These are phyloP conservation scores for Anastrepha obliqua DNA, from an alignment of 1,140 invertebrate genomes.

Conservation along the genomic window DNA sequence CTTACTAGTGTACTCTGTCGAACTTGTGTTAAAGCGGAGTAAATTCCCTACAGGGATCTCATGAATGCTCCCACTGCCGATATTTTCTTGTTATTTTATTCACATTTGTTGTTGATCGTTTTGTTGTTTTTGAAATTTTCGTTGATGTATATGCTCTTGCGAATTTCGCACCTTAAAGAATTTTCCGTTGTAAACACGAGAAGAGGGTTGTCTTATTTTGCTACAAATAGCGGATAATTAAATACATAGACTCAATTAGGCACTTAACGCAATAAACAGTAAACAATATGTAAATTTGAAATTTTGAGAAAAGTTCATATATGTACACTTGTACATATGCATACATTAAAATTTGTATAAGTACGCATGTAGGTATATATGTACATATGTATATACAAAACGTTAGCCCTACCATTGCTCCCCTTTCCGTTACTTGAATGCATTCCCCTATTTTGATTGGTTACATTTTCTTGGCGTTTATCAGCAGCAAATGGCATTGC, in stretches of 20 bases:
- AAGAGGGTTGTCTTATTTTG: background rate
- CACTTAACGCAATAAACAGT: constrained; percentile 24
- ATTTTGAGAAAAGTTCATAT: constrained; percentile 8
- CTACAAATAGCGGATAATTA: background rate
- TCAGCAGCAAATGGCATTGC: background rate
- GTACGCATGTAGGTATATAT: too few relatives aligned
- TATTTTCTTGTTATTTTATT: constrained; percentile 20
- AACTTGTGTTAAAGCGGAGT: too few relatives aligned
- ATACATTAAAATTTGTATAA: too few relatives aligned
- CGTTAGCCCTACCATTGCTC: too few relatives aligned
- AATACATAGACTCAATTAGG: background rate
- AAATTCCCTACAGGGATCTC: background rate
- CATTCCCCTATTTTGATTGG: constrained; percentile 17
- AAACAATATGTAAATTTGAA: constrained; percentile 32
- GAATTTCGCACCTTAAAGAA: constrained; percentile 17
- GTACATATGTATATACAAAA: background rate
- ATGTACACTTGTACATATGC: background rate
- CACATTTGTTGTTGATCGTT: background rate
- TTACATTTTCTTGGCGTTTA: background rate
- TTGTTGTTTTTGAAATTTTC: background rate
- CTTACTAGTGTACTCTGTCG: too few relatives aligned
- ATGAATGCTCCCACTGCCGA: background rate
- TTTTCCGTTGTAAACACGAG: background rate
- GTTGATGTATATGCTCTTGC: background rate
- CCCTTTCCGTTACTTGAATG: background rate